Evolutionary conservation across 2,113 vertebrate species (phyloP), one percentile per base, ranked within the genome.

Genomic region (Bubo bubo): DNA sequence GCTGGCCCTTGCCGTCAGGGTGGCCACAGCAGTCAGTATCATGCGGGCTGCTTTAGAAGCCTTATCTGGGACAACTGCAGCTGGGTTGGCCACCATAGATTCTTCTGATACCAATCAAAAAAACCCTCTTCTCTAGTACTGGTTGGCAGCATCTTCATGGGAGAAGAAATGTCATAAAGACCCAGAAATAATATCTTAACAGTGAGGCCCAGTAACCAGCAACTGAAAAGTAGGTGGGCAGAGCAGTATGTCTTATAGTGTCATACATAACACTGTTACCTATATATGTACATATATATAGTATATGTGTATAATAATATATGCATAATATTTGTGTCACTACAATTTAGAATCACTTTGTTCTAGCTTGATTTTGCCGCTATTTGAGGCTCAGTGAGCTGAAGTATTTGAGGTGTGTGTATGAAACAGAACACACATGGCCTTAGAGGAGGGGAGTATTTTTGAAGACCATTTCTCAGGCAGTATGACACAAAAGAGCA

Each of bases 401-500:
- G 41, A 89, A 87, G 60, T 43, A 81, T 60, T 66, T 19, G 32
- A 74, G 43, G 23, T 30, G 6, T 20, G 5, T 15, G 15, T 14
- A 34, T 19, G 15, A 89, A 95, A 79, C 41, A 22, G 47, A 92
- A 84, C 10, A 59, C 9, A 8, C 5, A 16, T 0, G 1, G n/a
- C 26, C 37, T 52, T 55, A 79, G 15, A 92, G 30, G 8, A 86
- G 4, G 19, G 27, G 28, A 79, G 4, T 20, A 52, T 52, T 89
- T 91, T 7, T 64, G 35, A 84, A 67, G 60, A 82, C 11, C 2
- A 4, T 47, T 63, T 74, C 50, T 70, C 28, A 63, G 66, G 55
- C 2, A 0, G 5, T 18, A 11, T 0, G 0, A 19, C 32, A 63
- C 49, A 56, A 24, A 91, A 92, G 14, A 92, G 35, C 41, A 80